A percentile compares a stretch with the other conserved stretches of the same genome.
phyloP scores from a whole-genome alignment of 1,140 invertebrate genomes.

The Drosophila littoralis region DNA sequence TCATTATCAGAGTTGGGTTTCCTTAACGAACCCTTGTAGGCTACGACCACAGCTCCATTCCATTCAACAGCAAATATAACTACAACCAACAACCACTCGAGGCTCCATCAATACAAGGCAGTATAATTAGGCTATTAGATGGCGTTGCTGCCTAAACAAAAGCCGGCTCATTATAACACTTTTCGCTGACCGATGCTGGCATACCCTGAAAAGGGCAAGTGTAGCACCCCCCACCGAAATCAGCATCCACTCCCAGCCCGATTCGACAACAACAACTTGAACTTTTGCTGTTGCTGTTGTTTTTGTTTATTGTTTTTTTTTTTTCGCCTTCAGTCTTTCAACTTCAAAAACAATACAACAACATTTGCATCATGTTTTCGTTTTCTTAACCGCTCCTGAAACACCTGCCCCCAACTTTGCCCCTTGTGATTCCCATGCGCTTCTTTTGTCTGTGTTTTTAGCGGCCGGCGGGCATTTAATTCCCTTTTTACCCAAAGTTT shows the following conservation, averaged over 20 bases:
- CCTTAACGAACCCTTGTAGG: background rate
- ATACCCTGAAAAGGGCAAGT: conserved; percentile 13
- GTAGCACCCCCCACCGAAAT: background rate
- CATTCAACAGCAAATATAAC: background rate
- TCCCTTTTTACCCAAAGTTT: conserved; percentile 53
- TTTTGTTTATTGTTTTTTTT: conserved; percentile 23
- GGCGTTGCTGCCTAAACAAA: conserved; percentile 38
- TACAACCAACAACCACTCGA: conserved; percentile 2
- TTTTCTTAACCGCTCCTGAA: conserved; percentile 19
- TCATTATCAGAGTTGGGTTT: conserved; percentile 3
- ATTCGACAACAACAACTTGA: conserved; percentile 49
- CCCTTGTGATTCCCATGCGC: background rate
- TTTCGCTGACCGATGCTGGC: conserved; percentile 41
- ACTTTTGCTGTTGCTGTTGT: conserved; percentile 48
- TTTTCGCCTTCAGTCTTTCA: conserved; percentile 17
- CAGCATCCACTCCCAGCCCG: background rate
- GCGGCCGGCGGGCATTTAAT: conserved; percentile 49
- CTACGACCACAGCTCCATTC: background rate
- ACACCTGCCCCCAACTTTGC: conserved; percentile 17
- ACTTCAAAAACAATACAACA: conserved; percentile 56
- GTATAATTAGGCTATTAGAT: conserved; percentile 41
- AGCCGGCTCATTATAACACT: conserved; percentile 56
- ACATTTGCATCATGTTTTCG: conserved; percentile 51
- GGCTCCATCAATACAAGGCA: conserved; percentile 16
- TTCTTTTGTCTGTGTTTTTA: conserved; percentile 54